Percentiles rank a stretch among this genome's conserved stretches.
phyloP scores from a whole-genome alignment of 1,140 invertebrate genomes.

The Amphibalanus amphitrite region DNA sequence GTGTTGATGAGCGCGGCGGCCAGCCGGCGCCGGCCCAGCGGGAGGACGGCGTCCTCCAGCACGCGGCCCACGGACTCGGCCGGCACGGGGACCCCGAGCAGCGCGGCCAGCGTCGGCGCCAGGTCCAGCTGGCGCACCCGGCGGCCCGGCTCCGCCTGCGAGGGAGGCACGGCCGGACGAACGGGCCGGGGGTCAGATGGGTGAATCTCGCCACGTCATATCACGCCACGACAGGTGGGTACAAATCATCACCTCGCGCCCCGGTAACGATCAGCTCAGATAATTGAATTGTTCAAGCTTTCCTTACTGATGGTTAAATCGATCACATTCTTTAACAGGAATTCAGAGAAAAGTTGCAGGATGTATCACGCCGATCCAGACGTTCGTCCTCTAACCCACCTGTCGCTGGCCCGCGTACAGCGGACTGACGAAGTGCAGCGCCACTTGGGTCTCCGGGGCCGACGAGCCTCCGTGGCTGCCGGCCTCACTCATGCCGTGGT shows the following conservation, averaged over 20 bases:
- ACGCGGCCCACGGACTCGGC: conserved; percentile 47
- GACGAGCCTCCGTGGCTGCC: conserved; percentile 88
- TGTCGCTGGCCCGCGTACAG: background rate
- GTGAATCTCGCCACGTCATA: too few species aligned
- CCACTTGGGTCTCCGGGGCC: conserved; percentile 56
- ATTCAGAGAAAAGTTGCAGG: too few species aligned
- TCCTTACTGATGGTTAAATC: too few species aligned
- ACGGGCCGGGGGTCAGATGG: too few species aligned
- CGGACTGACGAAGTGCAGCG: conserved; percentile 43
- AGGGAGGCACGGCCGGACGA: too few species aligned
- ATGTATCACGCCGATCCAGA: too few species aligned
- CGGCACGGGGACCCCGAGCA: conserved; percentile 64
- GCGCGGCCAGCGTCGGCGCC: conserved; percentile 54
- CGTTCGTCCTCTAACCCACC: too few species aligned
- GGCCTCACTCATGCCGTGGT: conserved; percentile 89
- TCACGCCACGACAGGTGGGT: too few species aligned
- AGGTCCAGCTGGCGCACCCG: conserved; percentile 62
- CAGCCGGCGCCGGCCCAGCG: background rate
- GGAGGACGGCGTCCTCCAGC: background rate
- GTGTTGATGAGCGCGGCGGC: conserved; percentile 8
- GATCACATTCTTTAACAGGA: too few species aligned
- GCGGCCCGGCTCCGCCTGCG: conserved; percentile 25
- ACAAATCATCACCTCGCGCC: too few species aligned
- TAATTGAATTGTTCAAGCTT: too few species aligned
- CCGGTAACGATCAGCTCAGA: too few species aligned